These are phyloP conservation scores for Lipophrys pholis DNA, from an alignment of 2,113 vertebrate genomes.

Conservation along the genomic window DNA sequence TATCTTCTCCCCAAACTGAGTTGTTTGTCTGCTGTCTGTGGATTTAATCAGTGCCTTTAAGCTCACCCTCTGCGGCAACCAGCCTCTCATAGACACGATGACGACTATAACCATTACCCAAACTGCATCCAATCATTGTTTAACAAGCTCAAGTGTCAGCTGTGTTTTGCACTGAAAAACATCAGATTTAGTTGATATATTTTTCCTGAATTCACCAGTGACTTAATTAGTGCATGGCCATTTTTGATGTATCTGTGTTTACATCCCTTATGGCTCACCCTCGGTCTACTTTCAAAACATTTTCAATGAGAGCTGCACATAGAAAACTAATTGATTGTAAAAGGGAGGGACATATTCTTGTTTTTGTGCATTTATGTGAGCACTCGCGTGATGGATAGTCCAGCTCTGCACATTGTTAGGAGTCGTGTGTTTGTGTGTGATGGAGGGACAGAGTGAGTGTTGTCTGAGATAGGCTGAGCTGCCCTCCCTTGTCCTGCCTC, in stretches of 20 bases:
- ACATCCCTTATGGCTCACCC: constrained; percentile 49
- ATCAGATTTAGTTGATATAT: constrained; percentile 41
- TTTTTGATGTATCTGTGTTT: constrained; percentile 63
- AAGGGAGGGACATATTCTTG: constrained; percentile 27
- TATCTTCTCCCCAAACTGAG: constrained; percentile 6
- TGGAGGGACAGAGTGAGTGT: constrained; percentile 76
- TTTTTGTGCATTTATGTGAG: constrained; percentile 45
- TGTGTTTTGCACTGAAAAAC: constrained; percentile 56
- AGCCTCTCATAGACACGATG: constrained; percentile 16
- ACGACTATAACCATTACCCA: constrained; percentile 24
- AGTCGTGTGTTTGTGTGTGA: constrained; percentile 64
- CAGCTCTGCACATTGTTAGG: constrained; percentile 56
- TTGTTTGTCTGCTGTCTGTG: constrained; percentile 39
- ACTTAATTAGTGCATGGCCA: constrained; percentile 60
- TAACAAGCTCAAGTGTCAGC: constrained; percentile 36
- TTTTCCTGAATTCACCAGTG: constrained; percentile 61
- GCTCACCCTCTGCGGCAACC: constrained; percentile 21
- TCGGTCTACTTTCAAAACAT: constrained; percentile 43
- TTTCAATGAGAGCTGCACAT: constrained; percentile 30
- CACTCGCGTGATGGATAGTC: constrained; percentile 61
- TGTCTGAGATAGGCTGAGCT: constrained; percentile 80
- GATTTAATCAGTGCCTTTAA: constrained; percentile 48
- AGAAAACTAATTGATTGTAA: constrained; percentile 56
- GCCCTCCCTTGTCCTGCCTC: constrained; percentile 72
- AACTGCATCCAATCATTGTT: constrained; percentile 29